A percentile compares a stretch with the other conserved stretches of the same genome.
These are phyloP conservation scores for Thrips palmi DNA, from an alignment of 1,140 invertebrate genomes.

Conservation along the genomic window DNA sequence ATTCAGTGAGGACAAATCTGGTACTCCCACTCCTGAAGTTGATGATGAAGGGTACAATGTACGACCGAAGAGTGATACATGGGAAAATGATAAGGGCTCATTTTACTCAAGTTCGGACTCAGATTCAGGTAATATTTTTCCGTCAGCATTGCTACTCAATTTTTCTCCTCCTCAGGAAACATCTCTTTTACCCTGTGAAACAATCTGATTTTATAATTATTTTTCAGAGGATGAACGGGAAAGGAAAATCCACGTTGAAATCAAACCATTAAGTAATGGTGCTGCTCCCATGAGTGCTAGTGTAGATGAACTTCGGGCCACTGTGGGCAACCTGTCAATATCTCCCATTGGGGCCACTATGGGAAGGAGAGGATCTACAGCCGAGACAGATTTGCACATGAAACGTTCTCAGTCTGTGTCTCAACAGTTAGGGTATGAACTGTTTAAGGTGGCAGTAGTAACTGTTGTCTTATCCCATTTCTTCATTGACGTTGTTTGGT, in stretches of 20 bases:
- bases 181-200: background rate
- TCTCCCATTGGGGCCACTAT: constrained; percentile 48
- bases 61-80: constrained; percentile 48
- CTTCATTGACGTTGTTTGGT: background rate
- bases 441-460: background rate
- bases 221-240: constrained; percentile 55
- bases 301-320: constrained; percentile 81
- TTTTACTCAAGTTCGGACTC: constrained; percentile 86
- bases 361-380: constrained; percentile 33
- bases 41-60: constrained; percentile 91
- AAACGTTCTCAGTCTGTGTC: constrained; percentile 62
- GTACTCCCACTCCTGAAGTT: constrained; percentile 51
- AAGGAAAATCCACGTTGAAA: constrained; percentile 83
- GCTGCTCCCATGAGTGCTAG: constrained; percentile 74
- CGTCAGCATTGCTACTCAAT: background rate
- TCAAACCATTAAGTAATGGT: constrained; percentile 82
- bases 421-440: constrained; percentile 42
- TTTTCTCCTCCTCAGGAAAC: background rate
- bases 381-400: constrained; percentile 46
- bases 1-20: too few relatives aligned
- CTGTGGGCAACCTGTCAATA: constrained; percentile 76
- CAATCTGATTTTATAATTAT: constrained; percentile 3
- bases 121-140: constrained; percentile 46
- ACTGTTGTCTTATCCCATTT: background rate
- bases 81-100: constrained; percentile 48